A percentile compares a stretch with the other conserved stretches of the same genome.
phyloP scores from a whole-genome alignment of 1,140 invertebrate genomes.

The Euglossa dilemma region DNA sequence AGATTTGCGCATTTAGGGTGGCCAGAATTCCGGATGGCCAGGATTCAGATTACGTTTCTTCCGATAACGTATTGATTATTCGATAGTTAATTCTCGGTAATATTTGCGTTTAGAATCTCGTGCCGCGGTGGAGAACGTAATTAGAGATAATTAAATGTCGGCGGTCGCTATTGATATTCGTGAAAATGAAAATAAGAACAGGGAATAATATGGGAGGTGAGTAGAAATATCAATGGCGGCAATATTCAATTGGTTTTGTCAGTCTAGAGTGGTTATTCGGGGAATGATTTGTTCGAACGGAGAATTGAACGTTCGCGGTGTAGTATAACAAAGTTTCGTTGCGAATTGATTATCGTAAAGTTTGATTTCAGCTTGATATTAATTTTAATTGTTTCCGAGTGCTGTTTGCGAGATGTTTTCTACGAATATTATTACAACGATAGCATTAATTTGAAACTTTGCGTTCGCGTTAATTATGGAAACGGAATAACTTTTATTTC shows the following conservation, averaged over 20 bases:
- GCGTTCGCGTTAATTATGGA: no score
- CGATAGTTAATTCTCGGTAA: slow-evolving; percentile 1
- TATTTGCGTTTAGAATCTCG: neutral
- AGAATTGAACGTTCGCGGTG: neutral
- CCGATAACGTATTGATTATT: neutral
- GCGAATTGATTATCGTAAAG: neutral
- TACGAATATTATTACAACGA: no score
- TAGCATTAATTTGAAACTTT: no score
- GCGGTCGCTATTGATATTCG: neutral
- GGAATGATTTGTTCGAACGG: neutral
- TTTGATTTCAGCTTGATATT: neutral
- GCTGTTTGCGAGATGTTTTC: no score
- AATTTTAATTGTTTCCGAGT: no score
- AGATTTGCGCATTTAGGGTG: neutral
- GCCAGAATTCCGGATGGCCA: no score
- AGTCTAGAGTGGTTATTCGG: neutral
- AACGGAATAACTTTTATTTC: neutral
- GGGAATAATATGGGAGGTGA: neutral
- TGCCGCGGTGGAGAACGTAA: neutral
- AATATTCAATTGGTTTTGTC: neutral
- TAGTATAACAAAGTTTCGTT: neutral
- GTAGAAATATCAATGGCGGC: neutral
- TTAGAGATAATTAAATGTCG: slow-evolving; percentile 19
- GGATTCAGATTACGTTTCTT: no score
- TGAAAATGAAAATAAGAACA: neutral